Conservation (phyloP, 2,113 vertebrate species). For the Calidris pugnax region DNA sequence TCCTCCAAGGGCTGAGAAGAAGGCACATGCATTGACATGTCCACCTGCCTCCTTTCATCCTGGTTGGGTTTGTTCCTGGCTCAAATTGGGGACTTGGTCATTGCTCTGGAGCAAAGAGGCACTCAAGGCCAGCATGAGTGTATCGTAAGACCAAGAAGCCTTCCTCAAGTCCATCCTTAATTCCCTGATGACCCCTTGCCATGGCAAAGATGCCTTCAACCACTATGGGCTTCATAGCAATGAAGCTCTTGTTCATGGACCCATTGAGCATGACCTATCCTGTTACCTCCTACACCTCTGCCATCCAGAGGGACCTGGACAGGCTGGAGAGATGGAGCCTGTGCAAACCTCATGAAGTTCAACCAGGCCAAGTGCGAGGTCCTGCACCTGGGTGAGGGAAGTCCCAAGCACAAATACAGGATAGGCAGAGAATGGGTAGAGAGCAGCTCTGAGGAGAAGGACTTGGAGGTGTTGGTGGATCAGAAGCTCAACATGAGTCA, state of each 20-base stretch:
- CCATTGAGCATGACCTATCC: fast-evolving
- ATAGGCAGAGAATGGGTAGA: background rate
- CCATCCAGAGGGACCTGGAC: background rate
- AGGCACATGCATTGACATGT: background rate
- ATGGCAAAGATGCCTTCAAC: background rate
- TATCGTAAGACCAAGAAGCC: background rate
- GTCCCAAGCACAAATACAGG: background rate
- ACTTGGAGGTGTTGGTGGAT: background rate
- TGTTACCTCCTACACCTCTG: background rate
- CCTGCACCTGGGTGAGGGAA: background rate
- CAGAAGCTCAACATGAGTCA: background rate
- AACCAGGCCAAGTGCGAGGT: background rate
- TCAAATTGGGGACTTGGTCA: background rate
- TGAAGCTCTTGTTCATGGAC: background rate
- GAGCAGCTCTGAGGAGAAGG: background rate
- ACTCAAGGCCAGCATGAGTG: fast-evolving
- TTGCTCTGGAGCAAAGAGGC: background rate
- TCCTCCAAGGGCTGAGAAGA: background rate
- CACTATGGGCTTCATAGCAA: background rate
- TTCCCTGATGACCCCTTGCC: background rate
- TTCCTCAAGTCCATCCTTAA: background rate
- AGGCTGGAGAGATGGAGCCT: background rate
- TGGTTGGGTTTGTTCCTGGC: background rate
- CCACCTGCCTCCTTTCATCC: fast-evolving
- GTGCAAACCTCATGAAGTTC: background rate